These are phyloP conservation scores for Pseudolaguvia tuberculata DNA, from an alignment of 2,113 vertebrate genomes.

Conservation along the genomic window DNA sequence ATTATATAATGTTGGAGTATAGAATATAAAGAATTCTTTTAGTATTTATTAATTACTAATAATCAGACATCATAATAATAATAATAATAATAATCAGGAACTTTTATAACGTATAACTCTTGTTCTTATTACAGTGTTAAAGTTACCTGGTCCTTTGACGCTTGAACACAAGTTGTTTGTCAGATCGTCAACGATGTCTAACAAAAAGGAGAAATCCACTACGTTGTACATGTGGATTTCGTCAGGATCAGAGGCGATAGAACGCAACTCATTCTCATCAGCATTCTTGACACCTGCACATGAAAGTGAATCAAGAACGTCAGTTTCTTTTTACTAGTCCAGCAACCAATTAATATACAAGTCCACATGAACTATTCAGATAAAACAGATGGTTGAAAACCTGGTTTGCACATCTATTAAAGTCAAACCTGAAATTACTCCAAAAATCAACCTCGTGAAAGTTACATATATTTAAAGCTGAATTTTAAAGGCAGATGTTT, in stretches of 20 bases:
- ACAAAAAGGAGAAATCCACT: conserved; percentile 86
- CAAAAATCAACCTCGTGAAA: not conserved
- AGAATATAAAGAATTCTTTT: too few species aligned
- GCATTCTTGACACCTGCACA: conserved; percentile 93
- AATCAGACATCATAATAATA: not conserved
- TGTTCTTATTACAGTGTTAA: not conserved
- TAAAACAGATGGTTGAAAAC: not conserved
- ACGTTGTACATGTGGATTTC: conserved; percentile 90
- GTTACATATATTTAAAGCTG: not conserved
- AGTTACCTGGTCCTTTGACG: conserved; percentile 89
- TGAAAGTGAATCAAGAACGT: conserved; percentile 2
- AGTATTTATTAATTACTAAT: not conserved
- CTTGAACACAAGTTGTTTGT: conserved; percentile 91
- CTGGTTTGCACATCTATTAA: conserved; percentile 11
- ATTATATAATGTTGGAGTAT: too few species aligned
- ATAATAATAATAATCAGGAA: too few species aligned
- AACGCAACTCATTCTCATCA: conserved; percentile 87
- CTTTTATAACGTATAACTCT: too few species aligned
- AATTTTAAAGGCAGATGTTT: not conserved
- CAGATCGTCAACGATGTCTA: conserved; percentile 84
- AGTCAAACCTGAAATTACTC: not conserved
- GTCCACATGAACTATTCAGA: not conserved
- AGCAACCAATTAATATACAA: not conserved
- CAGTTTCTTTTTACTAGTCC: not conserved
- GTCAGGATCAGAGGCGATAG: conserved; percentile 89